Evolutionary conservation across 2,888 invertebrate genomes (phyloP).

Genomic region (Catonia carolina): DNA sequence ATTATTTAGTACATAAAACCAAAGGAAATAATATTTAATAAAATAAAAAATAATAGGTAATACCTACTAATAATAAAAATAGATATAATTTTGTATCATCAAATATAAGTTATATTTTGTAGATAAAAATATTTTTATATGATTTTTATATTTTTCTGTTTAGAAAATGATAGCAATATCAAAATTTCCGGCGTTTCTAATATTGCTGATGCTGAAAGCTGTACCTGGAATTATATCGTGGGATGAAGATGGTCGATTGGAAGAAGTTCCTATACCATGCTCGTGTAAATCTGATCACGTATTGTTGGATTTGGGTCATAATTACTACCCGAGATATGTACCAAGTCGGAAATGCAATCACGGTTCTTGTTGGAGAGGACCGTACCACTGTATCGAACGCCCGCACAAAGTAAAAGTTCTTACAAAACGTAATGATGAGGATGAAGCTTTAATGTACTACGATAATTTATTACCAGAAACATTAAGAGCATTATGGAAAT

Average conservation of each 20-base stretch:
- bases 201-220: too few relatives aligned
- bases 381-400: conserved; percentile 38
- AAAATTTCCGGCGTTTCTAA: too few relatives aligned
- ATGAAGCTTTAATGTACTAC: conserved; percentile 24
- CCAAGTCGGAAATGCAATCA: conserved; percentile 40
- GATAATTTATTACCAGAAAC: conserved; percentile 37
- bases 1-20: too few relatives aligned
- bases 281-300: conserved; percentile 27
- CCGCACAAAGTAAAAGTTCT: conserved; percentile 42
- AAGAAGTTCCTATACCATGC: not conserved
- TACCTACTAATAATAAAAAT: too few relatives aligned
- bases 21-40: too few relatives aligned
- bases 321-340: conserved; percentile 37
- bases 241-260: not conserved
- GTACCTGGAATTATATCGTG: not conserved
- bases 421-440: conserved; percentile 34
- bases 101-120: too few relatives aligned
- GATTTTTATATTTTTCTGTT: too few relatives aligned
- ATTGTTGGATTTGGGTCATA: conserved; percentile 31
- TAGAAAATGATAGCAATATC: too few relatives aligned
- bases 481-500: conserved; percentile 40
- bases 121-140: too few relatives aligned
- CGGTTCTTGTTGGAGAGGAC: conserved; percentile 37
- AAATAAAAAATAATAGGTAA: too few relatives aligned
- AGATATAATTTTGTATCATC: too few relatives aligned